These are phyloP conservation scores for Myopa tessellatipennis DNA, from an alignment of 2,888 invertebrate species.

Conservation along the genomic window DNA sequence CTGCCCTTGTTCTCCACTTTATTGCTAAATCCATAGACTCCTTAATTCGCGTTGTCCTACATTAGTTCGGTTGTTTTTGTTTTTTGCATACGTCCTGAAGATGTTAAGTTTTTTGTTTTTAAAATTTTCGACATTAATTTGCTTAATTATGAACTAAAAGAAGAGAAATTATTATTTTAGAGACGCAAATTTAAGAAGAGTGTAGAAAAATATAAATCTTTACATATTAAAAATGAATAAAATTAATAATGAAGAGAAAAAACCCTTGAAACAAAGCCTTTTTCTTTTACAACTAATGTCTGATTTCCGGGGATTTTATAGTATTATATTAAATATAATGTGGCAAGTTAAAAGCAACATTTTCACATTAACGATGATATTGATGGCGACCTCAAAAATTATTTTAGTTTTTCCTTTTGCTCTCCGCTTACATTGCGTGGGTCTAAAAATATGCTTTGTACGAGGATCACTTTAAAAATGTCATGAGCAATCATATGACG, in stretches of 20 bases:
- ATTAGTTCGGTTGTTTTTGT: not conserved
- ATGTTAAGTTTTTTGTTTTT: not conserved
- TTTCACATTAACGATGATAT: too few relatives aligned
- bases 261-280: not conserved
- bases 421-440: too few relatives aligned
- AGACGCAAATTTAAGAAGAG: slow-evolving; percentile 3
- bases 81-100: not conserved
- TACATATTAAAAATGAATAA: not conserved
- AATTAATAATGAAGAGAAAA: not conserved
- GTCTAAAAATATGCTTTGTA: too few relatives aligned
- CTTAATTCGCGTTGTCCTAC: not conserved
- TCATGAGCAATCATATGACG: too few relatives aligned
- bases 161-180: not conserved
- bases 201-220: slow-evolving; percentile 8
- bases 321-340: too few relatives aligned
- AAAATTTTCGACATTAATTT: not conserved
- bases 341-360: too few relatives aligned
- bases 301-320: too few relatives aligned
- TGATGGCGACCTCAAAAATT: too few relatives aligned
- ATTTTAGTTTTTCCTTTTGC: too few relatives aligned
- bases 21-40: not conserved
- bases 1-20: not conserved
- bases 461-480: too few relatives aligned
- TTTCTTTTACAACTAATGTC: not conserved
- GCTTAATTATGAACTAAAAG: not conserved